A percentile compares a stretch with the other conserved stretches of the same genome.
Evolutionary conservation across 2,888 invertebrate species (phyloP).

Genomic region (Molorchus minor): DNA sequence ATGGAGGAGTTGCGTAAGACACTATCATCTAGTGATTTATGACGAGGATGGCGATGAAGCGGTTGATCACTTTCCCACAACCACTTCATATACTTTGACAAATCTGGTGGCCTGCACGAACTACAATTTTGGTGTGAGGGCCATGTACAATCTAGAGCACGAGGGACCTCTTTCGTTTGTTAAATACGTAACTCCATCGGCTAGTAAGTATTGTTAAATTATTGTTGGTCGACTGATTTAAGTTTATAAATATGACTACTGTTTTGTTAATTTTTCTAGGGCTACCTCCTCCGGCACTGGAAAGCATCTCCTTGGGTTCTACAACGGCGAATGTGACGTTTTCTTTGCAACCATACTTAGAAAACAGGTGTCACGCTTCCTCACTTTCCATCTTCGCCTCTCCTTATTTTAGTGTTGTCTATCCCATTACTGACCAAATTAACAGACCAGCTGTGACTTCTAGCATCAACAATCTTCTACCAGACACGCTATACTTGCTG

Average conservation of each 20-base stretch:
- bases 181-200: neutral
- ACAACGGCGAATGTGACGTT: neutral
- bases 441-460: neutral
- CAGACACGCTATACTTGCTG: neutral
- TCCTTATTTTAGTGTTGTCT: neutral
- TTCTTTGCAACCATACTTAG: neutral
- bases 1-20: neutral
- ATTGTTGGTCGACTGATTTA: neutral
- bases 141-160: neutral
- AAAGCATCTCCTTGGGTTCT: neutral
- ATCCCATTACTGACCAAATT: neutral
- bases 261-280: neutral
- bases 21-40: neutral
- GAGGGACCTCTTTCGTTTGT: neutral
- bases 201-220: neutral
- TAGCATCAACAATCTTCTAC: neutral
- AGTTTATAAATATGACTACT: neutral
- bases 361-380: neutral
- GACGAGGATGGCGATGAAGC: neutral
- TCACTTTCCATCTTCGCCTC: neutral
- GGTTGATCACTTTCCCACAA: neutral
- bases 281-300: neutral
- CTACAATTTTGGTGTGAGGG: neutral
- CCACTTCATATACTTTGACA: neutral
- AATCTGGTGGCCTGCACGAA: neutral